Evolutionary conservation across 2,797 vertebrate species (phyloP).

Genomic region (Toxotes lorentzi): DNA sequence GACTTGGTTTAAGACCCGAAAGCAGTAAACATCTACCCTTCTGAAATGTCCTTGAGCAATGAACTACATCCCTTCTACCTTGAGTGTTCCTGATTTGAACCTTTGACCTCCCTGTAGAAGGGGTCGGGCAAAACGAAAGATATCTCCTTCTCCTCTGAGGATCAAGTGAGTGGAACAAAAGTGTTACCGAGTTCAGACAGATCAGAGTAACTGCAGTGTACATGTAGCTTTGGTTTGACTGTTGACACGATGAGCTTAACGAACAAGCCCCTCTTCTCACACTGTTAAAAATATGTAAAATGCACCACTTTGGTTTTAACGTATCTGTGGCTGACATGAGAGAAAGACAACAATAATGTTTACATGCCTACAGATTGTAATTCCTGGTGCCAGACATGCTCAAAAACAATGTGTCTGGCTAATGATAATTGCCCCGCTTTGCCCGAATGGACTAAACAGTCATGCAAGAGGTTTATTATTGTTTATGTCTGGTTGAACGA

Average conservation of each 20-base stretch:
- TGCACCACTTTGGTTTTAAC: constrained; percentile 16
- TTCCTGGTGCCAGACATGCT: constrained; percentile 43
- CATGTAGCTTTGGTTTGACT: background rate
- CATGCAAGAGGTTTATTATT: constrained; percentile 64
- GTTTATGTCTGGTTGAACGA: constrained; percentile 74
- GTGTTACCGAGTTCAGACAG: constrained; percentile 40
- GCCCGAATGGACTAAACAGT: constrained; percentile 58
- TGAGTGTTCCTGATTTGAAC: background rate
- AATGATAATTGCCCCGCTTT: constrained; percentile 36
- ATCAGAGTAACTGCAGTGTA: constrained; percentile 25
- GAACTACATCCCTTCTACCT: background rate
- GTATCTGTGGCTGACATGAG: constrained; percentile 17
- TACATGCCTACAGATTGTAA: constrained; percentile 41
- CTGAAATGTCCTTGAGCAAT: constrained; percentile 1
- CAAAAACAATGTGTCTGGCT: constrained; percentile 34
- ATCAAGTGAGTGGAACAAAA: constrained; percentile 14
- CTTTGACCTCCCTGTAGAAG: constrained; percentile 7
- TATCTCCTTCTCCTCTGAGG: background rate
- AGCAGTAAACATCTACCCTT: background rate
- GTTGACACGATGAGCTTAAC: constrained; percentile 1
- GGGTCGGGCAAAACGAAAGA: background rate
- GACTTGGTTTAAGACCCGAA: background rate
- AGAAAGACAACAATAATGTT: constrained; percentile 35
- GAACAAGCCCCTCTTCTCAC: background rate
- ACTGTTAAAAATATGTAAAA: constrained; percentile 23